Percentiles rank a stretch among this genome's conserved stretches.
Conservation (phyloP, 1,140 invertebrate species). For the Drosophila kurseongensis region DNA sequence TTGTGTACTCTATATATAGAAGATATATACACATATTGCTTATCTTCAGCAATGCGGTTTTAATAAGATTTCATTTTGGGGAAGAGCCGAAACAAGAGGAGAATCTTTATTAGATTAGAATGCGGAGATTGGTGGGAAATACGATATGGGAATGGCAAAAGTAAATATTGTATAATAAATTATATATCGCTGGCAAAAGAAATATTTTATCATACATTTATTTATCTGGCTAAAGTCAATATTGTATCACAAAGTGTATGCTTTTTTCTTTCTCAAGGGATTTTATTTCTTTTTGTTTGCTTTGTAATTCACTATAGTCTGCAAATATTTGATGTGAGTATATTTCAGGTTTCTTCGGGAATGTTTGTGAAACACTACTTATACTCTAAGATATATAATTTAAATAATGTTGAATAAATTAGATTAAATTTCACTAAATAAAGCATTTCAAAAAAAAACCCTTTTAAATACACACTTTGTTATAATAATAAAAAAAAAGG, state of each 20-base stretch:
- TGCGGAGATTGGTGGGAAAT: constrained; percentile 34
- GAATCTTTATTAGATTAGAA: constrained; percentile 66
- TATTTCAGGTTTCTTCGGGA: not conserved
- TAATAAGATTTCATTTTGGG: constrained; percentile 47
- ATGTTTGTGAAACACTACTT: too few relatives aligned
- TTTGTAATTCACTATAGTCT: not conserved
- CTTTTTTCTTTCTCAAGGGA: not conserved
- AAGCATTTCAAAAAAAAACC: not conserved
- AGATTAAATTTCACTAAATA: too few relatives aligned
- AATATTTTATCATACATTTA: constrained; percentile 6
- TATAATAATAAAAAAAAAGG: not conserved
- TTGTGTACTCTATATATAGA: constrained; percentile 37
- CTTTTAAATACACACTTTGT: not conserved
- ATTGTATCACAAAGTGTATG: not conserved
- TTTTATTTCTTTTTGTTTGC: not conserved
- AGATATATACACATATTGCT: constrained; percentile 27
- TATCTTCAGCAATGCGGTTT: constrained; percentile 46
- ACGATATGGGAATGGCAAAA: constrained; percentile 5
- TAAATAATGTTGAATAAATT: too few relatives aligned
- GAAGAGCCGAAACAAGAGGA: constrained; percentile 32
- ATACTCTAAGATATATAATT: too few relatives aligned
- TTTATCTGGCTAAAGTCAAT: not conserved
- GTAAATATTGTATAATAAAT: constrained; percentile 43
- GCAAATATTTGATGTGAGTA: constrained; percentile 9
- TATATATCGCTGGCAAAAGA: constrained; percentile 2